Conservation (phyloP, 2,888 invertebrate species). For the Julus scanicus region DNA sequence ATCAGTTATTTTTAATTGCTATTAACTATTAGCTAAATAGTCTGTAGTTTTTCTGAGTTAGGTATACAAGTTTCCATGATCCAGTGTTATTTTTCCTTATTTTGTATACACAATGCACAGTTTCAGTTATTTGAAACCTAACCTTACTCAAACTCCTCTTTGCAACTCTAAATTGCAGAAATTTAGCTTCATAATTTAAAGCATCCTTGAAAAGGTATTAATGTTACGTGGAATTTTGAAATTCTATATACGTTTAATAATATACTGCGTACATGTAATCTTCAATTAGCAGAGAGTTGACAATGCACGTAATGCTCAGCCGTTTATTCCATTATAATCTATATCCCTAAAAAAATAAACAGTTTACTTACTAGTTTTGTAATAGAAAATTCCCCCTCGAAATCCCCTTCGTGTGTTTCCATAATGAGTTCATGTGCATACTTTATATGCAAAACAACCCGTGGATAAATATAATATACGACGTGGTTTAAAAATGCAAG, state of each 20-base stretch:
- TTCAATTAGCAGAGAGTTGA: too few species aligned
- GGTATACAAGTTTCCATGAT: too few species aligned
- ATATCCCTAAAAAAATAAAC: background rate
- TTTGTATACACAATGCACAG: too few species aligned
- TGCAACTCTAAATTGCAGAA: background rate
- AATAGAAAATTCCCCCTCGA: slow-evolving; percentile 7
- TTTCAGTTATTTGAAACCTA: too few species aligned
- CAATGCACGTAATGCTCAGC: background rate
- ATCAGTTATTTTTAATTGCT: too few species aligned
- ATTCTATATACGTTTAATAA: background rate
- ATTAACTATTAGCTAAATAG: too few species aligned
- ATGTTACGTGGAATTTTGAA: background rate
- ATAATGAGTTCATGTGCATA: background rate
- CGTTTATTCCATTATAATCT: background rate
- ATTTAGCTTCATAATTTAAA: background rate
- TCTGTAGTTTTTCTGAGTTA: too few species aligned
- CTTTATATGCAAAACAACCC: slow-evolving; percentile 7
- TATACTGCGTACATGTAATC: background rate
- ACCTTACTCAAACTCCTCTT: too few species aligned
- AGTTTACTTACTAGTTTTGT: background rate
- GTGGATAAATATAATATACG: background rate
- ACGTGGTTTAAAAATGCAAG: slow-evolving; percentile 9
- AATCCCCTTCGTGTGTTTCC: background rate
- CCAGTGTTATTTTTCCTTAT: too few species aligned
- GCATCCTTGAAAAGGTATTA: too few species aligned